Conservation (phyloP, 2,113 vertebrate species). For the Limnothrissa miodon region DNA sequence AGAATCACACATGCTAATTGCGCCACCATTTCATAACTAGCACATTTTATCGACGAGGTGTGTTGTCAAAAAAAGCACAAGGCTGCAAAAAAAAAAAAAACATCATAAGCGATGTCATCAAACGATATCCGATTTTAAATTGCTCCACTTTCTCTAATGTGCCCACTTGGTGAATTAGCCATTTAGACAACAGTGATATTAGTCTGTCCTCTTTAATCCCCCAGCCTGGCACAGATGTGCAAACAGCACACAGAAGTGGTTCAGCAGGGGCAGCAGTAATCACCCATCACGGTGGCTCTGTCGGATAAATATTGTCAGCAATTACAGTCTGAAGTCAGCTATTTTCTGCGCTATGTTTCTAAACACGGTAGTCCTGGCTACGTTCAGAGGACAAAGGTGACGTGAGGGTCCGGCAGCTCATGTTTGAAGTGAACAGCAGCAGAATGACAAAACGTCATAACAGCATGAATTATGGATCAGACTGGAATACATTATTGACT, state of each 20-base stretch:
- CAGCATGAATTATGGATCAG: constrained; percentile 68
- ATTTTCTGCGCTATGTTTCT: not conserved
- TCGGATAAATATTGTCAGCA: constrained; percentile 62
- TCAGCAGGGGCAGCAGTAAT: constrained; percentile 63
- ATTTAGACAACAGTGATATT: constrained; percentile 64
- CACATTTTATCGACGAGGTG: not conserved
- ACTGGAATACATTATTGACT: constrained; percentile 68
- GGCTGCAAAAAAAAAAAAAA: not conserved
- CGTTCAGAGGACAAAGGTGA: not conserved
- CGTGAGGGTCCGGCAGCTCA: constrained; percentile 3
- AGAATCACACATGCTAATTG: not conserved
- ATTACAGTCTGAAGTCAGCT: constrained; percentile 47
- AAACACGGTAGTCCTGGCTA: not conserved
- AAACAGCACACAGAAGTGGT: constrained; percentile 55
- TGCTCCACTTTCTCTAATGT: constrained; percentile 43
- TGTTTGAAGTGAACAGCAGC: constrained; percentile 4
- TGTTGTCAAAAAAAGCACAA: not conserved
- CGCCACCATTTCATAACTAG: not conserved
- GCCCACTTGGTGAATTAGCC: constrained; percentile 58
- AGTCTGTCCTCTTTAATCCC: constrained; percentile 67
- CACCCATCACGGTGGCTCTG: constrained; percentile 59
- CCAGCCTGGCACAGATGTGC: constrained; percentile 57
- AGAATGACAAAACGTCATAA: constrained; percentile 32
- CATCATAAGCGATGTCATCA: too few species aligned
- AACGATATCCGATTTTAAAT: constrained; percentile 25